A percentile compares a stretch with the other conserved stretches of the same genome.
phyloP scores from a whole-genome alignment of 1,140 invertebrate species.

The Lepidurus packardi region DNA sequence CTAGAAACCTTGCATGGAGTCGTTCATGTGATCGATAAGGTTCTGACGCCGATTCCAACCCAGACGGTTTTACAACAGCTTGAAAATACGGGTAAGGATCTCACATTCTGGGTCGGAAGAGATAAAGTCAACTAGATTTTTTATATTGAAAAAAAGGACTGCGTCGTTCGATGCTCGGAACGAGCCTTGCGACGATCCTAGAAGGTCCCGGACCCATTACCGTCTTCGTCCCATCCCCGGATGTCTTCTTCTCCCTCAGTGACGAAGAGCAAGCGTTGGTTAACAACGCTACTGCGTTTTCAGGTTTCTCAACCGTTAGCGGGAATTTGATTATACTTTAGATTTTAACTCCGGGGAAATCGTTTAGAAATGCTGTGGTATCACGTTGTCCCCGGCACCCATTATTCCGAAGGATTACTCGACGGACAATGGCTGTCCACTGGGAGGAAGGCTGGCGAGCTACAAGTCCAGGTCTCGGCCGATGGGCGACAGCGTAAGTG shows the following conservation, averaged over 20 bases:
- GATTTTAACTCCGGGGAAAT: slow-evolving; percentile 20
- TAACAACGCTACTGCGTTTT: slow-evolving; percentile 3
- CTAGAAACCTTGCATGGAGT: slow-evolving; percentile 31
- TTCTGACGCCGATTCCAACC: slow-evolving; percentile 29
- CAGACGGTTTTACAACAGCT: slow-evolving; percentile 33
- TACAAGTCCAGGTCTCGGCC: slow-evolving; percentile 37
- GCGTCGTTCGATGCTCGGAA: slow-evolving; percentile 29
- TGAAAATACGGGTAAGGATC: slow-evolving; percentile 31
- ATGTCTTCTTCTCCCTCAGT: neutral
- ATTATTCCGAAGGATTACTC: slow-evolving; percentile 40
- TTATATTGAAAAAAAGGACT: slow-evolving; percentile 26
- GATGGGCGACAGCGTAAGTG: slow-evolving; percentile 40
- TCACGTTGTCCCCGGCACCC: slow-evolving; percentile 40
- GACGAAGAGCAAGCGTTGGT: neutral
- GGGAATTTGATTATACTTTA: neutral
- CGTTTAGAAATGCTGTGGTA: slow-evolving; percentile 39
- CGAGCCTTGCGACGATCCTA: slow-evolving; percentile 26
- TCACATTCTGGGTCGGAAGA: neutral
- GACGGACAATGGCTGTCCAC: slow-evolving; percentile 41
- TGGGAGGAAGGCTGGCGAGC: slow-evolving; percentile 35
- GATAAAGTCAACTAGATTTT: slow-evolving; percentile 15
- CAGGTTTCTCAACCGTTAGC: neutral
- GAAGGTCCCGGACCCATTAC: slow-evolving; percentile 30
- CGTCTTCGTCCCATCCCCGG: slow-evolving; percentile 31
- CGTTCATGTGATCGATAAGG: slow-evolving; percentile 34